A percentile compares a stretch with the other conserved stretches of the same genome.
Evolutionary conservation across 2,113 vertebrate genomes (phyloP).

Genomic region (Centropus unirufus): DNA sequence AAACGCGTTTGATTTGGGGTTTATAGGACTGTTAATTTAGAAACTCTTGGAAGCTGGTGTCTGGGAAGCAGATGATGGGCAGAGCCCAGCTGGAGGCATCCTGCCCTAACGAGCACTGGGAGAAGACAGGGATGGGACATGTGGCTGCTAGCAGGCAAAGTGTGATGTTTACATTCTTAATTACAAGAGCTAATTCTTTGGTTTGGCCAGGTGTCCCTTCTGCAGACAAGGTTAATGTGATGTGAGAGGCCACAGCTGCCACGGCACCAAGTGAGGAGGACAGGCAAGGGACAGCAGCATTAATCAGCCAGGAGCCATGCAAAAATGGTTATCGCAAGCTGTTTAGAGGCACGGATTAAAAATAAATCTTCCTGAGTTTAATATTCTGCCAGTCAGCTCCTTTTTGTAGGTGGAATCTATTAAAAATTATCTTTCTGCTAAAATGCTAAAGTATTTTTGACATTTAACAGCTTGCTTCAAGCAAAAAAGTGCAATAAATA

Average conservation of each 20-base stretch:
- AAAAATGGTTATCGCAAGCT: conserved; percentile 40
- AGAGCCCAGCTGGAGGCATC: not conserved
- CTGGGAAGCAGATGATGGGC: not conserved
- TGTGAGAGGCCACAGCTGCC: conserved; percentile 72
- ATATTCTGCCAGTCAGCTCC: conserved; percentile 55
- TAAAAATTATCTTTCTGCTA: conserved; percentile 64
- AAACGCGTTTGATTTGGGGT: not conserved
- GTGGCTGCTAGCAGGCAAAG: not conserved
- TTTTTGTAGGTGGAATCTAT: conserved; percentile 69
- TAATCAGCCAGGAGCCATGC: conserved; percentile 47
- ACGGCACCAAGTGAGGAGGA: conserved; percentile 15
- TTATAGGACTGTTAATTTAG: not conserved
- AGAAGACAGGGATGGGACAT: not conserved
- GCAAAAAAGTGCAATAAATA: conserved; percentile 54
- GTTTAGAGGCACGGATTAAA: conserved; percentile 41
- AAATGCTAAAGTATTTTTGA: conserved; percentile 65
- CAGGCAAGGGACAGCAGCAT: conserved; percentile 50
- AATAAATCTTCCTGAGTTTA: conserved; percentile 57
- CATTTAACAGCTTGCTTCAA: conserved; percentile 64
- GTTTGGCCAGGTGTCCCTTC: conserved; percentile 73
- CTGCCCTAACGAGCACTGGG: not conserved
- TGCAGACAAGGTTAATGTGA: conserved; percentile 76
- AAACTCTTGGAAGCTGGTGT: not conserved
- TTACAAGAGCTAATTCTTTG: conserved; percentile 51
- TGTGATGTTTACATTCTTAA: conserved; percentile 65